Conservation (phyloP, 2,797 vertebrate genomes). For the Xenopus petersii region DNA sequence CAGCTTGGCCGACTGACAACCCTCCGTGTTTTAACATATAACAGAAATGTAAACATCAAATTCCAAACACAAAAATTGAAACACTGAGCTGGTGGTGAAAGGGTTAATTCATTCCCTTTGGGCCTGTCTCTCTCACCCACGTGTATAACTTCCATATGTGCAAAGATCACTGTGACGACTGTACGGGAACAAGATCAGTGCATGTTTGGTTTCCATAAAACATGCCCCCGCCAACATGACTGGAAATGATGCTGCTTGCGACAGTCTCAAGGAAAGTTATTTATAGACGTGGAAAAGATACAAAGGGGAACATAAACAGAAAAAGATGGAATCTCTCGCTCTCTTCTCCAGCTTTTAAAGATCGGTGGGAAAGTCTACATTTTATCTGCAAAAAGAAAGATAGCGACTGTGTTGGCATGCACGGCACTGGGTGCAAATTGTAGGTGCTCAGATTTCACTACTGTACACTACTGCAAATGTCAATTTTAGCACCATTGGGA, state of each 20-base stretch:
- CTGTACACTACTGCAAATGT: too few relatives aligned
- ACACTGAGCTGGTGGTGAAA: too few relatives aligned
- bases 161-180: conserved; percentile 8
- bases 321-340: conserved; percentile 6
- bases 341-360: background rate
- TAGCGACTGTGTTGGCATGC: too few relatives aligned
- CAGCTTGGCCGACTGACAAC: too few relatives aligned
- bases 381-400: too few relatives aligned
- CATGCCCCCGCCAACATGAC: conserved; percentile 18
- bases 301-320: conserved; percentile 10
- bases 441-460: too few relatives aligned
- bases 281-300: conserved; percentile 19
- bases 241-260: conserved; percentile 20
- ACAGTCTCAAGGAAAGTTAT: conserved; percentile 9
- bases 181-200: conserved; percentile 12
- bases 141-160: conserved; percentile 12
- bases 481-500: too few relatives aligned
- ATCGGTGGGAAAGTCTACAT: background rate
- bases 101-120: too few relatives aligned
- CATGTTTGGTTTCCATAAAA: conserved; percentile 20
- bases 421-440: too few relatives aligned
- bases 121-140: background rate
- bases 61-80: too few relatives aligned
- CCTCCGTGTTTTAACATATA: too few relatives aligned
- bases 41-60: too few relatives aligned